A percentile compares a stretch with the other conserved stretches of the same genome.
phyloP scores from a whole-genome alignment of 2,888 invertebrate species.

The Drosophila kambysellisi region DNA sequence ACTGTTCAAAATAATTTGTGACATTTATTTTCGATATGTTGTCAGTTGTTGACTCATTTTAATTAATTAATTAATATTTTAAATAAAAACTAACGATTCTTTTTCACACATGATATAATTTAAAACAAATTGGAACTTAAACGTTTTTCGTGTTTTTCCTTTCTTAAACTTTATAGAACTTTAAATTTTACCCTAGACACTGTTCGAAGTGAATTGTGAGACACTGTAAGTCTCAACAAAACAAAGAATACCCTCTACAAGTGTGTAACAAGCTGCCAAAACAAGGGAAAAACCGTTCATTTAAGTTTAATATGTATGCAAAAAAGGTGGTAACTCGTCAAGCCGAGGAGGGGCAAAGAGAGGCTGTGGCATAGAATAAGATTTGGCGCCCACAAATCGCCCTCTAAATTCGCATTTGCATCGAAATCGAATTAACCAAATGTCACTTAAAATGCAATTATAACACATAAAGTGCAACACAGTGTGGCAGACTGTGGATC shows the following conservation, averaged over 20 bases:
- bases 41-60: too few species aligned
- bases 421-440: slow-evolving; percentile 31
- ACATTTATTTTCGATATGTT: too few species aligned
- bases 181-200: too few species aligned
- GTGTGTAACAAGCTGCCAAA: background rate
- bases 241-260: background rate
- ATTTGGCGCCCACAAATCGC: slow-evolving; percentile 10
- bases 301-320: slow-evolving; percentile 25
- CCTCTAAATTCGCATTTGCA: slow-evolving; percentile 4
- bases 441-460: slow-evolving; percentile 65
- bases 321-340: slow-evolving; percentile 10
- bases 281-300: background rate
- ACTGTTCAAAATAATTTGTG: too few species aligned
- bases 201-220: too few species aligned
- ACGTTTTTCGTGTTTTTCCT: too few species aligned
- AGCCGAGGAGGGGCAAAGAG: background rate
- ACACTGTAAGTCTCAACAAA: background rate
- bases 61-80: too few species aligned
- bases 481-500: background rate
- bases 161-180: too few species aligned
- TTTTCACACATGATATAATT: too few species aligned
- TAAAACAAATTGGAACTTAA: too few species aligned
- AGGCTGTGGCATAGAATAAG: slow-evolving; percentile 1
- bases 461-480: slow-evolving; percentile 16
- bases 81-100: too few species aligned